A percentile compares a stretch with the other conserved stretches of the same genome.
These are phyloP conservation scores for Drosophila birchii DNA, from an alignment of 2,888 invertebrate genomes.

Conservation along the genomic window DNA sequence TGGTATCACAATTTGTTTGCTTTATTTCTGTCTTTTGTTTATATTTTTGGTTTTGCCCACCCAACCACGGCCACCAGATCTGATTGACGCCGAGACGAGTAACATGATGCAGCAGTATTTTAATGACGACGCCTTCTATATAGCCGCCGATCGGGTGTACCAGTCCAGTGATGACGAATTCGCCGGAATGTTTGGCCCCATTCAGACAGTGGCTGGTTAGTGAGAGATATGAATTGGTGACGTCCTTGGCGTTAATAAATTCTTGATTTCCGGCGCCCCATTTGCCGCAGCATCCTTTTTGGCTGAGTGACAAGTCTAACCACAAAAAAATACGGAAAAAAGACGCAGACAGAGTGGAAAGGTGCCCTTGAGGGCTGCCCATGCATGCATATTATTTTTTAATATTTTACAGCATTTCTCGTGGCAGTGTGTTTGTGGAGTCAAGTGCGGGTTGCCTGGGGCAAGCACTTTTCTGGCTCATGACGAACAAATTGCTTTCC, in stretches of 20 bases:
- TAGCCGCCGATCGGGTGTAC: slow-evolving; percentile 84
- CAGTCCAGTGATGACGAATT: slow-evolving; percentile 84
- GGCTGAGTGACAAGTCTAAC: slow-evolving; percentile 15
- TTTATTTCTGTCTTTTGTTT: slow-evolving; percentile 28
- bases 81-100: slow-evolving; percentile 82
- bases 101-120: slow-evolving; percentile 83
- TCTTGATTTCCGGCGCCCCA: neutral
- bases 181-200: slow-evolving; percentile 84
- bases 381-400: slow-evolving; percentile 69
- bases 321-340: slow-evolving; percentile 1
- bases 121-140: slow-evolving; percentile 84
- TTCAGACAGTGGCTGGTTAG: slow-evolving; percentile 84
- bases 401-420: slow-evolving; percentile 61
- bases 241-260: neutral
- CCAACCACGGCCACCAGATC: slow-evolving; percentile 62
- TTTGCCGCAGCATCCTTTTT: neutral
- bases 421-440: slow-evolving; percentile 45
- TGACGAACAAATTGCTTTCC: slow-evolving; percentile 73
- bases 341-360: slow-evolving; percentile 10
- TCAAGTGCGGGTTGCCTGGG: slow-evolving; percentile 48
- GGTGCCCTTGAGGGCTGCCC: slow-evolving; percentile 38
- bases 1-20: slow-evolving; percentile 18
- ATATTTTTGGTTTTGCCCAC: slow-evolving; percentile 25
- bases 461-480: slow-evolving; percentile 69
- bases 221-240: slow-evolving; percentile 37